These are phyloP conservation scores for Apaloderma vittatum DNA, from an alignment of 2,113 vertebrate species.

Conservation along the genomic window DNA sequence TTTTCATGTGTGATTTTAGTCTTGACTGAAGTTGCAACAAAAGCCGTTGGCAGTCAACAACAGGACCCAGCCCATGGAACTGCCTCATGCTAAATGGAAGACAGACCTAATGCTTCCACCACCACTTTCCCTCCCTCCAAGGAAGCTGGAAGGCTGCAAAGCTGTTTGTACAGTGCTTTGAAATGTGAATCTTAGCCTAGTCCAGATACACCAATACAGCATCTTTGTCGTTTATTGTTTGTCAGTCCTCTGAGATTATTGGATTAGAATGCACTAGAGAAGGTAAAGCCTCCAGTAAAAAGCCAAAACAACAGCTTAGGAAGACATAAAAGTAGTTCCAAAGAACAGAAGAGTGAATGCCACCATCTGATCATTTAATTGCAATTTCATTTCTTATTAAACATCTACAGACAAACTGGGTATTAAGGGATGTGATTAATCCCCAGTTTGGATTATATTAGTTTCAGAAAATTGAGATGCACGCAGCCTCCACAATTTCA, in stretches of 20 bases:
- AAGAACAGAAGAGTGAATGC: neutral
- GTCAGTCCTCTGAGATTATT: neutral
- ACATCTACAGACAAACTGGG: neutral
- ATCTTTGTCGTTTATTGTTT: neutral
- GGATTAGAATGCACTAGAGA: neutral
- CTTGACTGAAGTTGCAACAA: neutral
- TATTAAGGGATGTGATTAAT: constrained; percentile 15
- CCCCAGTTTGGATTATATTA: neutral
- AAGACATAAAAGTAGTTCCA: neutral
- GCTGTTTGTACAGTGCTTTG: neutral
- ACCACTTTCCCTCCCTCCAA: neutral
- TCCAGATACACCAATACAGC: neutral
- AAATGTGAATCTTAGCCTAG: neutral
- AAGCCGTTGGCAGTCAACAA: neutral
- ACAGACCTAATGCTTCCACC: neutral
- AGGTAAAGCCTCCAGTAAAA: neutral
- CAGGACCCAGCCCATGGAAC: neutral
- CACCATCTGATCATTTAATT: constrained; percentile 20
- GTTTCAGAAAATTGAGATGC: constrained; percentile 18
- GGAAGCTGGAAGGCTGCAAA: neutral
- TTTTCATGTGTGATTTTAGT: neutral
- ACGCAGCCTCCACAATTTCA: neutral
- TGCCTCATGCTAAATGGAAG: neutral
- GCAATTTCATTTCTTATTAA: constrained; percentile 22
- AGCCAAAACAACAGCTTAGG: neutral